Evolutionary conservation across 2,797 vertebrate genomes (phyloP).

Genomic region (Ceyx erithaca): DNA sequence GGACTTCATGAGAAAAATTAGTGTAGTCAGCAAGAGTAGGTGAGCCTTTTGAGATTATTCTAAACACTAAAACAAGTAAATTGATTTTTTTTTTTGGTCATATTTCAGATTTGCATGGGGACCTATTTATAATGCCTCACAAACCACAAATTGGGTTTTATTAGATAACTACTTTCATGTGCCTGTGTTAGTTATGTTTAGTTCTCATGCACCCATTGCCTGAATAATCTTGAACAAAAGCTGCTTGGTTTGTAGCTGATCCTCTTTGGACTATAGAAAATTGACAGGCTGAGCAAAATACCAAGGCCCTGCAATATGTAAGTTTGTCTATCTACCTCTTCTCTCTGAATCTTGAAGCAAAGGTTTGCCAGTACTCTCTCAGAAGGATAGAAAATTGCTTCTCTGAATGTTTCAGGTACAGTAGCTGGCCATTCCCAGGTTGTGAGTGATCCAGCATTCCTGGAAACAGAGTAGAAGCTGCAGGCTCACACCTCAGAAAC

Average conservation of each 20-base stretch:
- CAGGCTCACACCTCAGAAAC: neutral
- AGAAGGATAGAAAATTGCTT: neutral
- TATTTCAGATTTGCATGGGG: neutral
- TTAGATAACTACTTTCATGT: neutral
- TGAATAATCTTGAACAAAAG: neutral
- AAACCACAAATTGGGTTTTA: neutral
- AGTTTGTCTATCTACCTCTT: neutral
- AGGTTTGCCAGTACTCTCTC: neutral
- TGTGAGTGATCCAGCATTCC: neutral
- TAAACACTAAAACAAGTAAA: neutral
- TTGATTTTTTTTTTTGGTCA: neutral
- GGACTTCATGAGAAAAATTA: neutral
- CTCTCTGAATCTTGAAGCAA: neutral
- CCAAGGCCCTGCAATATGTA: neutral
- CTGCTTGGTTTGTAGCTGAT: neutral
- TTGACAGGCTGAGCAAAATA: neutral
- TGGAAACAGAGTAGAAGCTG: neutral
- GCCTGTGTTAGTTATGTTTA: neutral
- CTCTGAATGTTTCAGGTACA: neutral
- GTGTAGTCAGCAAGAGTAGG: neutral
- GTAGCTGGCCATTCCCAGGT: accelerated
- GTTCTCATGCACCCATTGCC: neutral
- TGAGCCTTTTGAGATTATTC: neutral
- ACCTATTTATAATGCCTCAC: neutral
- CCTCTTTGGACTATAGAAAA: neutral